phyloP scores from a whole-genome alignment of 2,888 invertebrate species.

The Buathra laborator region DNA sequence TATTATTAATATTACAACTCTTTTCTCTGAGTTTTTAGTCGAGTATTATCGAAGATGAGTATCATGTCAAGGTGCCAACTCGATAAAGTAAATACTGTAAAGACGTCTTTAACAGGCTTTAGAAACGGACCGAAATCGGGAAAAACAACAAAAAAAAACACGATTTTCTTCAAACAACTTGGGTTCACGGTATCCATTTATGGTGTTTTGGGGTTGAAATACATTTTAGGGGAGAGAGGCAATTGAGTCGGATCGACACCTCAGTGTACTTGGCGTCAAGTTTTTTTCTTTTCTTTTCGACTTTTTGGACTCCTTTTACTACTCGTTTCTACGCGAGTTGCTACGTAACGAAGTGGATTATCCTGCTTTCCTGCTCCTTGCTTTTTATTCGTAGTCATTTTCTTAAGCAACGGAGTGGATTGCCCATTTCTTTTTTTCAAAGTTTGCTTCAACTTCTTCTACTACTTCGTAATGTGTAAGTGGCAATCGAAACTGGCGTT shows the following conservation, averaged over 20 bases:
- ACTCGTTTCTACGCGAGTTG: neutral
- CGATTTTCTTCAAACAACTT: neutral
- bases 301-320: too few relatives aligned
- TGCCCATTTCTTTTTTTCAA: conserved; percentile 6
- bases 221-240: neutral
- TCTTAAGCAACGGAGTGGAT: neutral
- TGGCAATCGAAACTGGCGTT: neutral
- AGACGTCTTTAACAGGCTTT: too few relatives aligned
- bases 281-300: neutral
- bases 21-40: too few relatives aligned
- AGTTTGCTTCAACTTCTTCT: conserved; percentile 2
- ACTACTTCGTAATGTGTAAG: neutral
- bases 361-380: conserved; percentile 4
- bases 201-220: neutral
- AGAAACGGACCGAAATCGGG: too few relatives aligned
- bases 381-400: neutral
- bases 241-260: neutral
- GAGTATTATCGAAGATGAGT: too few relatives aligned
- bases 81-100: too few relatives aligned
- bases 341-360: conserved; percentile 5
- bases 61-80: too few relatives aligned
- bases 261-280: neutral
- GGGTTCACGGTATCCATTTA: neutral
- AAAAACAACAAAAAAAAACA: too few relatives aligned
- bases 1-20: too few relatives aligned